A percentile compares a stretch with the other conserved stretches of the same genome.
phyloP scores from a whole-genome alignment of 2,797 vertebrate species.

The Gymnothorax javanicus region DNA sequence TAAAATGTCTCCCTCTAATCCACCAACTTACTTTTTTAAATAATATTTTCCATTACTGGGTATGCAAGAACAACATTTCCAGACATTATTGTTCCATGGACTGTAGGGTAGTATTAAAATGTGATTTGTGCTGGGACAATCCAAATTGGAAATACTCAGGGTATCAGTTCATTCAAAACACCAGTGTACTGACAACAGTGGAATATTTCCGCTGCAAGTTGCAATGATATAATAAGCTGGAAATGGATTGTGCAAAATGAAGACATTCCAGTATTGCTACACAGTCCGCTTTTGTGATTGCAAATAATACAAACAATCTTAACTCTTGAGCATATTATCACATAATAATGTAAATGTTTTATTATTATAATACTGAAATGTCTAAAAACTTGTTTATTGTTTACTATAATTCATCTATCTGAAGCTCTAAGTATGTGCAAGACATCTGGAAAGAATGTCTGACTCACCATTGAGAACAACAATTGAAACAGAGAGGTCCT shows the following conservation, averaged over 20 bases:
- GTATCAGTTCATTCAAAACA: neutral
- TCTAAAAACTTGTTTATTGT: neutral
- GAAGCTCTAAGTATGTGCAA: neutral
- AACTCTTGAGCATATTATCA: neutral
- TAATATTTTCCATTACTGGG: neutral
- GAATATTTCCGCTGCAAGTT: neutral
- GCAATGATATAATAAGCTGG: neutral
- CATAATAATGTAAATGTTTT: neutral
- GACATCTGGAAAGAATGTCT: constrained; percentile 34
- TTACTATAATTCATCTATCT: neutral
- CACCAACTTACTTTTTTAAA: neutral
- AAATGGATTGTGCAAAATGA: neutral
- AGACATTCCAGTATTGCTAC: neutral
- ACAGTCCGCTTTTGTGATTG: neutral
- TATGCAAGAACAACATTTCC: neutral
- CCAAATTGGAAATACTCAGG: neutral
- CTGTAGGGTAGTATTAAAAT: neutral
- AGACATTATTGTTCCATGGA: neutral
- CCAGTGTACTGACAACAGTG: neutral
- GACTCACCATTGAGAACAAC: constrained; percentile 10
- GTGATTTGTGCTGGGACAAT: neutral
- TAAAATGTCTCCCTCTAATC: constrained; percentile 51
- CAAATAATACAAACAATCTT: neutral
- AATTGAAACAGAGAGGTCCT: neutral
- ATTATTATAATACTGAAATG: neutral